Base-by-base conservation (phyloP, 2,888 invertebrate genomes). In the Euclidia mi region DNA sequence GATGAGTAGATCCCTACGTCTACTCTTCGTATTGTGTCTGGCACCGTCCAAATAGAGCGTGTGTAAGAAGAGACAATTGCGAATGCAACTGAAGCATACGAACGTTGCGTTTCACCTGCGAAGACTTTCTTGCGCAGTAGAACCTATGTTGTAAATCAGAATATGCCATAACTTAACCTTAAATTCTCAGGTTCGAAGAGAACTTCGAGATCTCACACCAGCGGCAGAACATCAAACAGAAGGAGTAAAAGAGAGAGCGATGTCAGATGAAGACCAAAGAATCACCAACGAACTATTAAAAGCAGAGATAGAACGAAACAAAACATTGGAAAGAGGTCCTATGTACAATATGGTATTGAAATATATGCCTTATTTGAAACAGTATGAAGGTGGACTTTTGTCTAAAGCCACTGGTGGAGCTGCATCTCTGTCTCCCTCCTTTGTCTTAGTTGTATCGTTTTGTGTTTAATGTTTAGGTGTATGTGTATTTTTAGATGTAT, bases 291-390 rank as follows among this genome's bases (percentile, higher is more conserved):
- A 29, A 10, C 25, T 48, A 1, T 17, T 42, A 28, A 43, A 37
- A 0, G 18, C 47, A 2, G 67, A 61, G 15, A 9, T 45, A 1
- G 58, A 65, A 28, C 56, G 52, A 1, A 85, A 81, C 35, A 78
- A 60, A 14, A 60, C 78, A 0, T 17, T 64, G 1, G 84, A 88
- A 1, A 76, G 72, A 43, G 75, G 77, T 1, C 84, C 88, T 0
- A 85, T 91, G 76, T 61, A 90, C 1, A 82, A 80, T 11, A 91
- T 91, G 86, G 81, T 91, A 0, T 17, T 88, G 1, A 84, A 84
- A 50, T 92, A 91, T 50, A 71, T 92, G 71, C 92, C 92, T 0
- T 87, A 88, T 38, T 65, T 92, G n/a, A 89, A 87, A 44, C 71
- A 84, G 0, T 90, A 91, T 31, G 79, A 89, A 53, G 71, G 68